Conservation (phyloP, 2,888 invertebrate genomes). For the Keiferia lycopersicella region DNA sequence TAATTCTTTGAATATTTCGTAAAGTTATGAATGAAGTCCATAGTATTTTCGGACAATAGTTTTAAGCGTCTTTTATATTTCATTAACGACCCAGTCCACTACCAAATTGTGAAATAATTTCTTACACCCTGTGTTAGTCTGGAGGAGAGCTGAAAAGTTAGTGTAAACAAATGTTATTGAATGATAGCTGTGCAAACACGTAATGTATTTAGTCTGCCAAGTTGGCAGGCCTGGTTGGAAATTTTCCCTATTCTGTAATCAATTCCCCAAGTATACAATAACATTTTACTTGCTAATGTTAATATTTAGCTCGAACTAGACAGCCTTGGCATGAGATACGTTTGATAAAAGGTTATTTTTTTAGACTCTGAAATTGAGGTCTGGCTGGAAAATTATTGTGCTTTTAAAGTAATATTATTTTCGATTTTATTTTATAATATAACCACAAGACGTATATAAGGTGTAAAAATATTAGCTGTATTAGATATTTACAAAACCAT, state of each 20-base stretch:
- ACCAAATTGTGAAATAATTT: not conserved
- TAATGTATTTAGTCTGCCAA: not conserved
- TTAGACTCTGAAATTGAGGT: too few relatives aligned
- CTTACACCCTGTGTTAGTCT: not conserved
- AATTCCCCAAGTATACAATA: not conserved
- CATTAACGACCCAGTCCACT: too few relatives aligned
- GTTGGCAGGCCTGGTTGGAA: not conserved
- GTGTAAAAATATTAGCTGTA: too few relatives aligned
- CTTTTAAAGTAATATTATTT: too few relatives aligned
- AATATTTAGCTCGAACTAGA: not conserved
- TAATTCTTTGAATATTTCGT: too few relatives aligned
- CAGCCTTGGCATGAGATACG: not conserved
- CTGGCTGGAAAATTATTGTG: not conserved
- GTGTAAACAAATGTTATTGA: not conserved
- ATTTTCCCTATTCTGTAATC: not conserved
- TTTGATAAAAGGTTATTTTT: not conserved
- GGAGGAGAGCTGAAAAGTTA: not conserved
- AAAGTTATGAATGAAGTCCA: too few relatives aligned
- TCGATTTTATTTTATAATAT: too few relatives aligned
- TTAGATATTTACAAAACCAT: too few relatives aligned
- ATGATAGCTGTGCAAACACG: not conserved
- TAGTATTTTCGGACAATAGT: too few relatives aligned
- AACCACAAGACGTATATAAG: too few relatives aligned
- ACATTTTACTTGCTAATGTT: not conserved
- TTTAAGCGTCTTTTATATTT: too few relatives aligned